Base-by-base conservation (phyloP, 2,888 invertebrate genomes). In the Eristalinus aeneus region DNA sequence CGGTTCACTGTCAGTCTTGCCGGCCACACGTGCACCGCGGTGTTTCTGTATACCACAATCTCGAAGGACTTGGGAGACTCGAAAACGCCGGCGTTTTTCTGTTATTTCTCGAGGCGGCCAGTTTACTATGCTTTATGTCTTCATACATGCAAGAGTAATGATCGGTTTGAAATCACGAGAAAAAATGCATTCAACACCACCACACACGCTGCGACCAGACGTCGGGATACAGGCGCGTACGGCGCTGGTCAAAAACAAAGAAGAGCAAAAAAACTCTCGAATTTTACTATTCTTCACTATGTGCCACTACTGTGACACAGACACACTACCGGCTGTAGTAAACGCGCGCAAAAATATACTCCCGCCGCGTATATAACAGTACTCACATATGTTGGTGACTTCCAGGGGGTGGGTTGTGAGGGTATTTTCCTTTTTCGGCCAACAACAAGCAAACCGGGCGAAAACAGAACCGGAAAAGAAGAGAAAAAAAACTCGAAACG, bases 381-480 rank as follows among this genome's bases (percentile, higher is more conserved):
- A 63, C 63, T 54, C 32, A 63, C 34, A 39, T 39, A 46, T 46
- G 46, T 16, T 16, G 46, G 46, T 16, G 46, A 20, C 16, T 46
- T 46, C 46, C 46, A 16, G 46, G 46, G 16, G 39, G 12, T 12
- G 8, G 39, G 39, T n/a, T 36, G n/a, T 27, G 46, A 16, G n/a
- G 46, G 36, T 22, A 39, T 61, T 46, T 61, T 72, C 54, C 16
- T 34, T 64, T 56, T 23, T 54, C 22, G 61, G 32, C 73, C 46
- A 86, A 77, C 77, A 84, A 73, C 80, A 80, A 85, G 74, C 84
- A 67, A 75, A 81, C 85, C 80, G 73, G 82, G 77, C 86, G 73
- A 86, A 46, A 56, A 78, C 74, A 86, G 81, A 86, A 86, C 69
- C 77, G 86, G 71, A 86, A 81, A 77, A 74, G 58, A 80, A 85